Evolutionary conservation across 2,888 invertebrate genomes (phyloP).

Genomic region (Desoria tigrina): DNA sequence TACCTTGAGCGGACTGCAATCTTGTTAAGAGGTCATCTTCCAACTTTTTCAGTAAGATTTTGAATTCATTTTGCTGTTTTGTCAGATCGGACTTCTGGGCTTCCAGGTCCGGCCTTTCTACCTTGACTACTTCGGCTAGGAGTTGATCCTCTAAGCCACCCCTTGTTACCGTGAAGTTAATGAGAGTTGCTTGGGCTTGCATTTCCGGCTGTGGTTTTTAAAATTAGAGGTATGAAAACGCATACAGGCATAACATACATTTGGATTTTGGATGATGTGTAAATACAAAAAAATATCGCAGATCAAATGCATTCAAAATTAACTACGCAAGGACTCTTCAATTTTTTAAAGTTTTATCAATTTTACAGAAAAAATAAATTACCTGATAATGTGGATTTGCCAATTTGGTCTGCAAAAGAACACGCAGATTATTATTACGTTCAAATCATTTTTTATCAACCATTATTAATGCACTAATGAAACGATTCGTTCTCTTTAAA

Average conservation of each 20-base stretch:
- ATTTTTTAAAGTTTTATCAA: too few relatives aligned
- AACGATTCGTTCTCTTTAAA: too few relatives aligned
- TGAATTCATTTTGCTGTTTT: conserved; percentile 94
- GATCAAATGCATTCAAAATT: too few relatives aligned
- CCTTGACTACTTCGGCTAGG: conserved; percentile 93
- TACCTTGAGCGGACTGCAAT: conserved; percentile 87
- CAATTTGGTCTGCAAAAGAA: conserved; percentile 64
- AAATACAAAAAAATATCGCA: too few relatives aligned
- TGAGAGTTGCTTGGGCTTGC: conserved; percentile 95
- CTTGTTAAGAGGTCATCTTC: conserved; percentile 91
- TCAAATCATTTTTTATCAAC: too few relatives aligned
- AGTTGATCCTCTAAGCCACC: conserved; percentile 95
- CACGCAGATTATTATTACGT: too few relatives aligned
- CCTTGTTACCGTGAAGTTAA: conserved; percentile 94
- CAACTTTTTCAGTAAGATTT: conserved; percentile 86
- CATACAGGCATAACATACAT: too few relatives aligned
- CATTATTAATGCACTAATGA: too few relatives aligned
- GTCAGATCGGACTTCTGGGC: conserved; percentile 91
- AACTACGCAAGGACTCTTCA: too few relatives aligned
- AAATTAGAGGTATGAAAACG: too few relatives aligned
- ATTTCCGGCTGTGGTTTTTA: conserved; percentile 93
- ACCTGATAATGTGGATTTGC: conserved; percentile 4
- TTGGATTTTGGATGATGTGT: too few relatives aligned
- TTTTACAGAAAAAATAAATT: too few relatives aligned
- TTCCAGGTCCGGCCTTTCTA: conserved; percentile 93